Conservation (phyloP, 2,113 vertebrate genomes). For the Poeciliopsis retropinna region DNA sequence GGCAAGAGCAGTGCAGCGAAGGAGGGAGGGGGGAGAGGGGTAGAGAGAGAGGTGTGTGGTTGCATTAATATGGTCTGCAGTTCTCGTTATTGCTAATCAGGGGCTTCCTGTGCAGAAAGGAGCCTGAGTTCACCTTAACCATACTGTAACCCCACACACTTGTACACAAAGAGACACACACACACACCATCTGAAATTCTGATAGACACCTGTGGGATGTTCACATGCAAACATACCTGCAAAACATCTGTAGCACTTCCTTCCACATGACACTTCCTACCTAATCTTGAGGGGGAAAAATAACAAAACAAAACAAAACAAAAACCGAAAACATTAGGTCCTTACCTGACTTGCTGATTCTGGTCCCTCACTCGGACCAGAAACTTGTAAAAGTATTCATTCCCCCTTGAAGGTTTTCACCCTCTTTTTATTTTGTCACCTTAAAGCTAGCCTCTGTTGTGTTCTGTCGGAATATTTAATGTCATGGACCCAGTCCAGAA, state of each 20-base stretch:
- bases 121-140: slow-evolving; percentile 78
- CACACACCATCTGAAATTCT: slow-evolving; percentile 43
- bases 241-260: slow-evolving; percentile 17
- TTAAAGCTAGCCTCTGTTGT: not conserved
- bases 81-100: slow-evolving; percentile 85
- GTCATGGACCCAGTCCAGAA: not conserved
- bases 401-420: not conserved
- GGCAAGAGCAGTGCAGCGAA: slow-evolving; percentile 68
- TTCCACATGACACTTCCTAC: slow-evolving; percentile 44
- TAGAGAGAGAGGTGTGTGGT: slow-evolving; percentile 77
- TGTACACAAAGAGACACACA: not conserved
- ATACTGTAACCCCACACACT: slow-evolving; percentile 54
- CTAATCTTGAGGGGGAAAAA: not conserved
- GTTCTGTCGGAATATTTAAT: not conserved
- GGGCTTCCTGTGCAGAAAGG: slow-evolving; percentile 81
- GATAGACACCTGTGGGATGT: slow-evolving; percentile 33
- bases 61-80: slow-evolving; percentile 84
- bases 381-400: not conserved
- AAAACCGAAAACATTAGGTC: slow-evolving; percentile 2
- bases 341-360: slow-evolving; percentile 33
- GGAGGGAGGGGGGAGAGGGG: slow-evolving; percentile 50
- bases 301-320: too few species aligned
- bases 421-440: not conserved
- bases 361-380: slow-evolving; percentile 39
- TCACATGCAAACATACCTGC: slow-evolving; percentile 31